Base-by-base conservation (phyloP, 2,888 invertebrate genomes). In the Pherbina coryleti region DNA sequence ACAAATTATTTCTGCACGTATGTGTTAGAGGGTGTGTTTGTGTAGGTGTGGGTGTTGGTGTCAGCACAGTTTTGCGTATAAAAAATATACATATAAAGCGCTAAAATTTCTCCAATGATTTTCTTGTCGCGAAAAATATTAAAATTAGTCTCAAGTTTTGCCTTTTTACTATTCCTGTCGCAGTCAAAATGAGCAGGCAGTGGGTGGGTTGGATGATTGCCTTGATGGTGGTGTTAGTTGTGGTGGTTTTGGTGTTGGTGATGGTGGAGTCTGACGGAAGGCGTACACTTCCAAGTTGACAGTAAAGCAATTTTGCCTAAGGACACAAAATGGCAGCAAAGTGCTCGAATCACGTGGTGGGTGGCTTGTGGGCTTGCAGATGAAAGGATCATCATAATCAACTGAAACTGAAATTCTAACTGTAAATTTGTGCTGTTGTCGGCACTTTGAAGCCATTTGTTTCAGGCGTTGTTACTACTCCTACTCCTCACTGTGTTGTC, bases 121-220 rank as follows among this genome's bases (percentile, higher is more conserved):
- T 84, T 82, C 86, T 85, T 85, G 87, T 88, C 88, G 88, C 86
- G 87, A 81, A 85, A 88, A 86, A 89, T 88, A 88, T 89, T 85
- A 84, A 87, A 89, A 89, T 88, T 85, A 87, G 83, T 86, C 84
- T 85, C 84, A 84, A 83, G 82, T 86, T 85, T 83, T 57, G 14
- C n/a, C 31, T 44, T 64, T 22, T 76, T 14, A 51, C 34, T 80
- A 78, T 22, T 79, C 78, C 76, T 78, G 80, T 81, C 79, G 31
- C 67, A 77, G 37, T 70, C 83, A 75, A 34, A 60, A 28, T 60
- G 57, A 28, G 25, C 25, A 14, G 11, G 57, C 57, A 11, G 57
- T 19, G 8, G 19, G 57, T 8, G 57, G 22, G 25, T 28, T 3
- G 5, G 25, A 9, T 60, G 28, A 17, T 28, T 5, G 55, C 64